These are phyloP conservation scores for Emydocephalus ijimae DNA, from an alignment of 2,113 vertebrate genomes.

Conservation along the genomic window DNA sequence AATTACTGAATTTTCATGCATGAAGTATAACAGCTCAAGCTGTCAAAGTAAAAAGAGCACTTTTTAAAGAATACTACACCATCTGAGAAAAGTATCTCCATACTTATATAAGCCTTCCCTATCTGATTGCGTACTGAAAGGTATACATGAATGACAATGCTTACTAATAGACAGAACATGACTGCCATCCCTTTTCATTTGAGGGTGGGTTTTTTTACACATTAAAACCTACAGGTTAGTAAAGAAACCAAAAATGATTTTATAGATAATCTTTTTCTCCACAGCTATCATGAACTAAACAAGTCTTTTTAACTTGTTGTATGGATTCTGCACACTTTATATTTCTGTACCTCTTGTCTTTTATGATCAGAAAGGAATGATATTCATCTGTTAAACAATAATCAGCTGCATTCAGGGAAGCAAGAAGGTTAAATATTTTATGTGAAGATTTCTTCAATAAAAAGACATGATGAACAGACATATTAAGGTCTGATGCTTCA, in stretches of 20 bases:
- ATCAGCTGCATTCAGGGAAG: background rate
- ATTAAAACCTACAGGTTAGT: background rate
- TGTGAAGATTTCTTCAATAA: background rate
- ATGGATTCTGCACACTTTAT: background rate
- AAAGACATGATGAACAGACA: background rate
- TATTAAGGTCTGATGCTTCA: background rate
- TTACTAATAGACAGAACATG: background rate
- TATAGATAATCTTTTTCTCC: background rate
- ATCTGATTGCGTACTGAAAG: background rate
- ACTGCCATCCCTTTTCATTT: background rate
- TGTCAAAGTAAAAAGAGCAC: background rate
- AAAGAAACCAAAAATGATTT: background rate
- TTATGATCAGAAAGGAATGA: background rate
- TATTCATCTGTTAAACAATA: slow-evolving; percentile 1
- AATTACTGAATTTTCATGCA: background rate
- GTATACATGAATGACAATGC: background rate
- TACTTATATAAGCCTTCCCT: background rate
- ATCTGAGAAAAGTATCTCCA: background rate
- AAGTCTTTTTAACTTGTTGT: background rate
- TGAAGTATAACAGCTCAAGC: background rate
- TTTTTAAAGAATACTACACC: background rate
- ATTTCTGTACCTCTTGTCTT: background rate
- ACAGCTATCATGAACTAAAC: background rate
- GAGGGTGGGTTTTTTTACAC: background rate
- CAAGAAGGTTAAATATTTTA: slow-evolving; percentile 9